Base-by-base conservation (phyloP, 2,888 invertebrate genomes). In the Eupithecia tripunctaria region DNA sequence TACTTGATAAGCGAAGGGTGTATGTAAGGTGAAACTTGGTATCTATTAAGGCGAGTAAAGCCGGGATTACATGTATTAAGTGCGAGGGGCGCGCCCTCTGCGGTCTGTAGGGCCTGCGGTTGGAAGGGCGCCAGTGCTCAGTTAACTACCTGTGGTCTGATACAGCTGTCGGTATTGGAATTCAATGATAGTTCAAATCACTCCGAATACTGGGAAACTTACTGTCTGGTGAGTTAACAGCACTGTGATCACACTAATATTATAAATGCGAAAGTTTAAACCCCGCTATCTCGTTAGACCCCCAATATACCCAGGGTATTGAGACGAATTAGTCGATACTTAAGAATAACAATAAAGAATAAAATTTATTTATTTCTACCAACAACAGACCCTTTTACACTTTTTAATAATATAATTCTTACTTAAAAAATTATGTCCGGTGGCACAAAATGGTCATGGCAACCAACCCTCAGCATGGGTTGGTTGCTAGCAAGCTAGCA, bases 51-150 rank as follows among this genome's bases (percentile, higher is more conserved):
- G 71, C 65, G 71, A 47, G 36, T 38, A 73, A 69, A 74, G 70
- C 70, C 38, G 47, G 74, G 75, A 75, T 77, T 71, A 73, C 66
- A 64, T 21, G 43, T 73, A 70, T 71, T 70, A 63, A 73, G 21
- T 21, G 51, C n/a, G 43, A 18, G 18, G 43, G 47, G 47, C 0
- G 43, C 21, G 21, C 51, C 3, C 56, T 25, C 56, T 25, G 56
- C 56, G 56, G 56, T 56, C 25, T 56, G 25, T 10, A 25, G 5
- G 51, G 51, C 56, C 56, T 56, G 56, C 5, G 56, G 56, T 56
- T 25, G 12, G 25, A 12, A 5, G 56, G 14, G 56, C 21, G 25
- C 56, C 12, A 56, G 12, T 21, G 21, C 25, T 25, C 25, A 25
- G 56, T 56, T 56, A 56, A 60, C 60, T 60, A 29, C 8, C 15